Conservation (phyloP, 1,140 invertebrate genomes). For the Octopus sinensis region DNA sequence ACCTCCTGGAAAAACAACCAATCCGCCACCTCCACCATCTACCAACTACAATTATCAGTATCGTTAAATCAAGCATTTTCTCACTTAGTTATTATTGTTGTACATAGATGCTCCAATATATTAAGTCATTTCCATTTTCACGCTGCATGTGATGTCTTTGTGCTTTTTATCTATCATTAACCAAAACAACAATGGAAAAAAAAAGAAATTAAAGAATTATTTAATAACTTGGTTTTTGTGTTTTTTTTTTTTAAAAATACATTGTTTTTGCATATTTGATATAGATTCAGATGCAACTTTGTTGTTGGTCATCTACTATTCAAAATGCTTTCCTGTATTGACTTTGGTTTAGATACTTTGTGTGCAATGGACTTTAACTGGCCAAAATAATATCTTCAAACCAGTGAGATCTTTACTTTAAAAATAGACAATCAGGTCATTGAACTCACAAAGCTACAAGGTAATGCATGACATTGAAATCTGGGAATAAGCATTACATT, state of each 20-base stretch:
- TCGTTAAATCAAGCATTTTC: neutral
- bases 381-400: too few species aligned
- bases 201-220: neutral
- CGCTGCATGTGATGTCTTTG: neutral
- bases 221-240: neutral
- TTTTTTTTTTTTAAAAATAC: neutral
- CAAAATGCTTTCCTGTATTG: too few species aligned
- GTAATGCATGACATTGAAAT: too few species aligned
- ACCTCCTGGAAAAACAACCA: neutral
- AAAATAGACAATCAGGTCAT: too few species aligned
- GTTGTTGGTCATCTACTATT: too few species aligned
- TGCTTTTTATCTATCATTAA: slow-evolving; percentile 25
- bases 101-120: slow-evolving; percentile 6
- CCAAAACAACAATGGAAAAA: slow-evolving; percentile 3
- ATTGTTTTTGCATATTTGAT: too few species aligned
- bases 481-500: too few species aligned
- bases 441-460: too few species aligned
- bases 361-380: too few species aligned
- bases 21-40: slow-evolving; percentile 22
- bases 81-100: slow-evolving; percentile 3
- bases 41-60: slow-evolving; percentile 17
- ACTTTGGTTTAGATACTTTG: too few species aligned
- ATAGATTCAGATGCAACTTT: too few species aligned
- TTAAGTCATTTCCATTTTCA: neutral
- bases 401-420: too few species aligned